Evolutionary conservation across 2,888 invertebrate genomes (phyloP).

Genomic region (Axea sp.): DNA sequence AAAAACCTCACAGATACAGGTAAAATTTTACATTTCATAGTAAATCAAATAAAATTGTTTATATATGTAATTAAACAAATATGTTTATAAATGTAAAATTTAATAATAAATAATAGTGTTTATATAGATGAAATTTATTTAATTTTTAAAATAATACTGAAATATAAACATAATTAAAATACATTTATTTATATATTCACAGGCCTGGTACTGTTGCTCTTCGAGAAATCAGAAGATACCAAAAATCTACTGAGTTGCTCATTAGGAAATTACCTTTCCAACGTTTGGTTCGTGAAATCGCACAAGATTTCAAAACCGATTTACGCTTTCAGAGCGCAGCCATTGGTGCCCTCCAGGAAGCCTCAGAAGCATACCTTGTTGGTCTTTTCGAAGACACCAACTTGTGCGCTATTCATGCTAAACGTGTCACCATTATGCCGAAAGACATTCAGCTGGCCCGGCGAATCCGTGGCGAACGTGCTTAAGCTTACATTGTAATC

Average conservation of each 20-base stretch:
- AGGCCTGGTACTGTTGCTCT: constrained; percentile 97
- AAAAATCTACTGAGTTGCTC: constrained; percentile 96
- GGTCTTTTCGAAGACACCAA: constrained; percentile 97
- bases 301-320: constrained; percentile 98
- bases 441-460: constrained; percentile 53
- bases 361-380: constrained; percentile 94
- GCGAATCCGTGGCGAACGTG: constrained; percentile 57
- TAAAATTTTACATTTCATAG: too few species aligned
- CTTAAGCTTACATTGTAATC: constrained; percentile 14
- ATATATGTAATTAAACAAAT: too few species aligned
- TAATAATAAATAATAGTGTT: too few species aligned
- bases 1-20: too few species aligned
- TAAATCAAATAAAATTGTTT: too few species aligned
- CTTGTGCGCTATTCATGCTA: constrained; percentile 98
- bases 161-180: too few species aligned
- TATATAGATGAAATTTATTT: too few species aligned
- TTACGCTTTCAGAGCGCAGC: constrained; percentile 97
- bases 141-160: too few species aligned
- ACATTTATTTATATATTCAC: constrained; percentile 82
- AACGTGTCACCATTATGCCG: constrained; percentile 81
- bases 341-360: constrained; percentile 95
- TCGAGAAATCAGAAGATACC: constrained; percentile 97
- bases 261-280: constrained; percentile 98
- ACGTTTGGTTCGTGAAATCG: constrained; percentile 97
- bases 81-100: too few species aligned